A percentile compares a stretch with the other conserved stretches of the same genome.
Conservation (phyloP, 2,797 vertebrate species). For the Coregonus ussuriensis region DNA sequence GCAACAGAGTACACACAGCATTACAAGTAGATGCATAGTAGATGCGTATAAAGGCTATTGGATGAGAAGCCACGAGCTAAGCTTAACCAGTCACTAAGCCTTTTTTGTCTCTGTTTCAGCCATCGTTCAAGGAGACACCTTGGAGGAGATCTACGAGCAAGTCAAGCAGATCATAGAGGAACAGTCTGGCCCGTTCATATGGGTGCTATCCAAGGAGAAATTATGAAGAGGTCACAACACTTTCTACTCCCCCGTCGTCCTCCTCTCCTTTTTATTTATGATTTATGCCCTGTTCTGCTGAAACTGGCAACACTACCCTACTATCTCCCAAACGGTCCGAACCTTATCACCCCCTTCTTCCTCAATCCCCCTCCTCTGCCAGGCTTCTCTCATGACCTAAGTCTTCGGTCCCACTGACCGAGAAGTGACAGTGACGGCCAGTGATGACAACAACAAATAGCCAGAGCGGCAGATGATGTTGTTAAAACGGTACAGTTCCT, state of each 20-base stretch:
- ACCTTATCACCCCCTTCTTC: constrained; percentile 9
- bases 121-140: constrained; percentile 92
- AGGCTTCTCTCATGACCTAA: constrained; percentile 13
- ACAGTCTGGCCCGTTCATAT: constrained; percentile 93
- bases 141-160: constrained; percentile 97
- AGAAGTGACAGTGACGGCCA: background rate
- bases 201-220: constrained; percentile 97
- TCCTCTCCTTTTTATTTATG: constrained; percentile 68
- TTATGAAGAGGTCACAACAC: constrained; percentile 79
- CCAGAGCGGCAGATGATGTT: constrained; percentile 43
- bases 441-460: constrained; percentile 23
- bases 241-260: constrained; percentile 17
- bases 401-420: background rate
- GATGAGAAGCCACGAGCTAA: too few relatives aligned
- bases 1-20: background rate
- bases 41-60: background rate
- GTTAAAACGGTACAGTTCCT: constrained; percentile 84
- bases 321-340: background rate
- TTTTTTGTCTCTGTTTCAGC: constrained; percentile 73
- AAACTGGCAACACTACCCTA: constrained; percentile 55
- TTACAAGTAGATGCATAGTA: background rate
- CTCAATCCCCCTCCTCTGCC: background rate
- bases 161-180: constrained; percentile 98
- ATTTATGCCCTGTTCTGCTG: constrained; percentile 50
- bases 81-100: background rate